Evolutionary conservation across 2,113 vertebrate species (phyloP), one percentile per base, ranked within the genome.

Genomic region (Charina bottae): DNA sequence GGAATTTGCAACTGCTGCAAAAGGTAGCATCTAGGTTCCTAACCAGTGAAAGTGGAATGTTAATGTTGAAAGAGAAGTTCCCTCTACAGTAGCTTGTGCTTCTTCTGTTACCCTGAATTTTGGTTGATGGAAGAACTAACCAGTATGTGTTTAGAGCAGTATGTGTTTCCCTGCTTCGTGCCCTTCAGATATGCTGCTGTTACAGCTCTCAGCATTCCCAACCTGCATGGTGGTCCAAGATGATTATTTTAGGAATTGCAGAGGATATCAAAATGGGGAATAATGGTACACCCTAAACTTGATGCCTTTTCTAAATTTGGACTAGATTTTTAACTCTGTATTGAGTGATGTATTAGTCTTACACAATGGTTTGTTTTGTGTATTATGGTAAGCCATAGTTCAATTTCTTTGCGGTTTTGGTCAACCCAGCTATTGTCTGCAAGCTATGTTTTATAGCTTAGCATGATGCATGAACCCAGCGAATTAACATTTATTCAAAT

Each of bases 291-390:
- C 33, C 1, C 21, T 53, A 3, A 33, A 58, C 33, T 58, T 72
- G 42, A 83, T 26, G 58, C 1, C 24, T 56, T 62, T 58, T 8
- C 42, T 83, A 55, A 87, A 91, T 78, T 56, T 4, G 68, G 17
- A 54, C 10, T 88, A 8, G 54, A 33, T 72, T 28, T 87, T 37
- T 46, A 21, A 84, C 87, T 54, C 72, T 26, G 55, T n/a, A 28
- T 83, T 2, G 0, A 0, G 0, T 0, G 8, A 0, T 5, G 5
- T 17, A 0, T 15, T 42, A 55, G 46, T 49, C 53, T 56, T 21
- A 37, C 37, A 59, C 0, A 2, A 1, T 8, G 15, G 8, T 2
- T 9, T 3, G 0, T 59, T 55, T 33, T 1, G 0, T 2, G 54
- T 86, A 33, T 84, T 21, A 8, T 49, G 64, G 28, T 92, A 0